Evolutionary conservation across 2,888 invertebrate species (phyloP).

Genomic region (Exephanes ischioxanthus): DNA sequence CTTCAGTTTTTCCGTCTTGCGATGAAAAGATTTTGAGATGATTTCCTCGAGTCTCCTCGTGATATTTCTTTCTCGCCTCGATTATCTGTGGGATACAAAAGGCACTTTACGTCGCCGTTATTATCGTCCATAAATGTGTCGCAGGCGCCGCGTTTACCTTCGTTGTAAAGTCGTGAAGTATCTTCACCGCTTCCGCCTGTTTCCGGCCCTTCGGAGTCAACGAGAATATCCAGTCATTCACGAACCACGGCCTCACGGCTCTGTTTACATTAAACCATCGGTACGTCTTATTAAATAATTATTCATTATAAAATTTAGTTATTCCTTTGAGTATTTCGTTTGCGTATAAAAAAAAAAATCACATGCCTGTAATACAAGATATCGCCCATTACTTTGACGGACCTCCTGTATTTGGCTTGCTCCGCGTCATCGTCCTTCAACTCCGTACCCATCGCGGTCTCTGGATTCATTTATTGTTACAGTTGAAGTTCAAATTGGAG

Average conservation of each 20-base stretch:
- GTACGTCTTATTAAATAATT: not conserved
- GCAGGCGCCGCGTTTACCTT: conserved; percentile 33
- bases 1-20: not conserved
- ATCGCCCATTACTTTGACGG: conserved; percentile 60
- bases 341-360: not conserved
- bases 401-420: conserved; percentile 58
- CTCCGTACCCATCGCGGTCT: conserved; percentile 69
- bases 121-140: not conserved
- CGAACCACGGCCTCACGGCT: conserved; percentile 66
- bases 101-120: not conserved
- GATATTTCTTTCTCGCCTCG: conserved; percentile 65
- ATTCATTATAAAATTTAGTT: not conserved
- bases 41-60: conserved; percentile 57
- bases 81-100: conserved; percentile 56
- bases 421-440: conserved; percentile 52
- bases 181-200: conserved; percentile 50
- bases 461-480: conserved; percentile 14
- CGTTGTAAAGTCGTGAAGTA: conserved; percentile 64
- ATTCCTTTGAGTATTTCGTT: not conserved
- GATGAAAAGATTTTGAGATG: conserved; percentile 40
- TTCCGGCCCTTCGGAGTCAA: conserved; percentile 43
- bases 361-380: conserved; percentile 53
- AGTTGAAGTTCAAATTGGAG: too few relatives aligned
- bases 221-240: conserved; percentile 57
- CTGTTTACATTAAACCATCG: conserved; percentile 20